Evolutionary conservation across 2,113 vertebrate genomes (phyloP).

Genomic region (Coturnix japonica): DNA sequence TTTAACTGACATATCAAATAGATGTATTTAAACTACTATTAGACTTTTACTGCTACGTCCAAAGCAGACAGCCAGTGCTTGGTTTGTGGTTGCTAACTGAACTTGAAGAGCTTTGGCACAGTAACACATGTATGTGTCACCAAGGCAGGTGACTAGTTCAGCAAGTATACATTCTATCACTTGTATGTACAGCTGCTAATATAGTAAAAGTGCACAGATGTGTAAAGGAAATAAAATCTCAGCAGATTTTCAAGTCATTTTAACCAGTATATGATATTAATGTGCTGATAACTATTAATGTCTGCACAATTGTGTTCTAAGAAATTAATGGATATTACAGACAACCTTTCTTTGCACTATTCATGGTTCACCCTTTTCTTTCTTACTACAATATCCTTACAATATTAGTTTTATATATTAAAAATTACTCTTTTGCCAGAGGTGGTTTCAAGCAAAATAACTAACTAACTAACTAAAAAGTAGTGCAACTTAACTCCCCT

Average conservation of each 20-base stretch:
- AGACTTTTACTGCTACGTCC: not conserved
- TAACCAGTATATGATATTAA: not conserved
- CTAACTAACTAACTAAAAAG: not conserved
- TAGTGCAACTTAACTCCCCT: not conserved
- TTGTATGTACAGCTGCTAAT: slow-evolving; percentile 49
- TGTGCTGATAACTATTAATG: not conserved
- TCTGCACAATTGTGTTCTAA: not conserved
- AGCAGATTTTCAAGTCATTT: not conserved
- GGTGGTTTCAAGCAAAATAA: not conserved
- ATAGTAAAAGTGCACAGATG: slow-evolving; percentile 31
- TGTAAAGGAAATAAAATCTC: slow-evolving; percentile 43
- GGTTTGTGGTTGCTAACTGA: slow-evolving; percentile 34
- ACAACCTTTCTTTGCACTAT: not conserved
- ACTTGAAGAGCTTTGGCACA: slow-evolving; percentile 7
- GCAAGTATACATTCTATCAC: slow-evolving; percentile 50
- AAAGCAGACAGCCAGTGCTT: not conserved
- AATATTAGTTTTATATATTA: not conserved
- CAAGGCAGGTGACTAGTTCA: slow-evolving; percentile 15
- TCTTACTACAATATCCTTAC: not conserved
- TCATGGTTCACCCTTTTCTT: not conserved
- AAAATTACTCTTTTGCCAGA: not conserved
- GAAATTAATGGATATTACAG: not conserved
- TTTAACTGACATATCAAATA: slow-evolving; percentile 27
- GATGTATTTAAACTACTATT: slow-evolving; percentile 9
- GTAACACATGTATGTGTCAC: slow-evolving; percentile 18